Base-by-base conservation (phyloP, 2,888 invertebrate genomes). In the Aspidiotus rigidus region DNA sequence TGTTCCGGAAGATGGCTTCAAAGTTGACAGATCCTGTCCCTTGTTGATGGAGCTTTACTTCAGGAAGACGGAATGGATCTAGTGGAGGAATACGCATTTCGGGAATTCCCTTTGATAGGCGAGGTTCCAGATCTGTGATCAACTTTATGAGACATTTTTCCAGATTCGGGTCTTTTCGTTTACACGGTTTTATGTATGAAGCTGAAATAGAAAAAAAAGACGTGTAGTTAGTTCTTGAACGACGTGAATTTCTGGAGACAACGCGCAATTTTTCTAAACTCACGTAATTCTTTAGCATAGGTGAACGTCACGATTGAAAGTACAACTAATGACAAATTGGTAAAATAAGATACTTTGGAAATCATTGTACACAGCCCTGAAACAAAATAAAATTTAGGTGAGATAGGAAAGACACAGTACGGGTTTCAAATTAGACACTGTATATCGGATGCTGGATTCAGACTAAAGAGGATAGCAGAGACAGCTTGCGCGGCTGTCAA, bases 81-180 rank as follows among this genome's bases (percentile, higher is more conserved):
- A 75, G 61, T 15, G 73, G 71, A 41, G 71, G 69, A 13, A 76
- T 69, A 6, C 74, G 73, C n/a, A 76, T 71, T 71, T 72, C 72
- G 16, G 72, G 74, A 61, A 74, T 74, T 66, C 73, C 74, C 64
- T 44, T 74, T 69, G 8, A 69, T 49, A 10, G 75, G 54, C 7
- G 74, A 72, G 57, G 73, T 70, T 44, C 74, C 71, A 73, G 28
- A 6, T 53, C 56, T 8, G 62, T 62, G 11, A 75, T 70, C 1
- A 75, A 73, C 3, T 72, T 70, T 15, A 71, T 73, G 40, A 76
- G 71, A 64, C 77, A 77, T 11, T 73, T 73, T 71, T 75, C 75
- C n/a, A 75, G 66, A 11, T 74, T 72, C 15, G 75, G 74, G 63
- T 76, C 76, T 40, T 72, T 70, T 49, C 74, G 73, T 61, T 74